These are phyloP conservation scores for Pomacea maculata DNA, from an alignment of 1,140 invertebrate species.

Conservation along the genomic window DNA sequence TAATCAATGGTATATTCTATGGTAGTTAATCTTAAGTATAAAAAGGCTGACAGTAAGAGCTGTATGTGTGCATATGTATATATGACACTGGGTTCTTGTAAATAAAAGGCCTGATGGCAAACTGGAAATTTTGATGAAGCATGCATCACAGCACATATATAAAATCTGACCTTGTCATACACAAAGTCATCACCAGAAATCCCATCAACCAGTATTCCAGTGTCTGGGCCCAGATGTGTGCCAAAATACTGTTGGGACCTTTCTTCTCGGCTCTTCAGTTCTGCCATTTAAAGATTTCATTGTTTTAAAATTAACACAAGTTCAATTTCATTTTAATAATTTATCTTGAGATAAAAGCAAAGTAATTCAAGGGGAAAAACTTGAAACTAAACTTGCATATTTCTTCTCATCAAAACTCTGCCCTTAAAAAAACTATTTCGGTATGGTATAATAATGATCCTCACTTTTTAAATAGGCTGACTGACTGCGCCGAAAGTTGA, in stretches of 20 bases:
- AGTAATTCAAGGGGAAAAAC: background rate
- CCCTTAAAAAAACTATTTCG: too few species aligned
- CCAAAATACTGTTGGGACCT: constrained; percentile 86
- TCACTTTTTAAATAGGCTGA: constrained; percentile 80
- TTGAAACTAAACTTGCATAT: background rate
- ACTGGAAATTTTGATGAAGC: background rate
- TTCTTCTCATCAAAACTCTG: too few species aligned
- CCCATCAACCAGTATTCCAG: constrained; percentile 45
- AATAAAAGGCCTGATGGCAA: background rate
- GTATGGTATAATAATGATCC: constrained; percentile 8
- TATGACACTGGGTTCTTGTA: background rate
- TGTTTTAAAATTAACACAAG: background rate
- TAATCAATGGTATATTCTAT: too few species aligned
- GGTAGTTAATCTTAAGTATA: too few species aligned
- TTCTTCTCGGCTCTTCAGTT: constrained; percentile 88
- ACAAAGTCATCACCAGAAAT: constrained; percentile 45
- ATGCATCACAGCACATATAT: background rate
- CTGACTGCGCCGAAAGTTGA: constrained; percentile 83
- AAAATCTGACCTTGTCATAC: constrained; percentile 57
- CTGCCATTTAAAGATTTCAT: constrained; percentile 59
- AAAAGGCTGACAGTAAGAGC: background rate
- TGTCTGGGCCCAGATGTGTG: constrained; percentile 50
- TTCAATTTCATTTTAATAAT: background rate
- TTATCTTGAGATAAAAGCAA: background rate
- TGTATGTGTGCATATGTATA: background rate